A percentile compares a stretch with the other conserved stretches of the same genome.
Conservation (phyloP, 2,888 invertebrate species). For the Omphaloscelis lunosa region DNA sequence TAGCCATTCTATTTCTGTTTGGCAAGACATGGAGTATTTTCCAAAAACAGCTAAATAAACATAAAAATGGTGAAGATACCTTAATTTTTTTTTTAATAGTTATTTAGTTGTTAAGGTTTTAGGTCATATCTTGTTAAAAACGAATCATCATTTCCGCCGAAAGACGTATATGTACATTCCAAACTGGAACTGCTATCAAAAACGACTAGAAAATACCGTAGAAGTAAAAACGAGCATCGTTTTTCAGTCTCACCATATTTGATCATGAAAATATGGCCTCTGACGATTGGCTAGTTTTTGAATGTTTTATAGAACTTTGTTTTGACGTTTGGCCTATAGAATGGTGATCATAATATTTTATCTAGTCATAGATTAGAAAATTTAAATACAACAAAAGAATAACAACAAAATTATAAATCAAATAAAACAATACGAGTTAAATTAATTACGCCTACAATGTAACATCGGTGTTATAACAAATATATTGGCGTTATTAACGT, state of each 20-base stretch:
- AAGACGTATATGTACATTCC: too few relatives aligned
- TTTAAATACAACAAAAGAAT: background rate
- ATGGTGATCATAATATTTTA: background rate
- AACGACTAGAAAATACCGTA: too few relatives aligned
- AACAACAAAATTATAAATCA: conserved; percentile 25
- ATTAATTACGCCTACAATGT: conserved; percentile 49
- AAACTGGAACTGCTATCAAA: background rate
- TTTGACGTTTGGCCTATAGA: background rate
- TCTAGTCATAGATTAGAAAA: background rate
- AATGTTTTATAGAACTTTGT: background rate
- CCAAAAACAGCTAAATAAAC: background rate
- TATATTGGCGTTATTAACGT: conserved; percentile 65
- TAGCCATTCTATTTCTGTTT: background rate
- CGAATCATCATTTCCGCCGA: too few relatives aligned
- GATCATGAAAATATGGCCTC: background rate
- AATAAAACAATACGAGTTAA: conserved; percentile 43
- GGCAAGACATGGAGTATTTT: background rate
- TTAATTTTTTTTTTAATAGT: background rate
- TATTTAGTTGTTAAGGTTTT: background rate
- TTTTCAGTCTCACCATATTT: background rate
- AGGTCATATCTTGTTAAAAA: background rate
- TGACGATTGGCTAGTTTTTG: background rate
- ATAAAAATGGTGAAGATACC: background rate
- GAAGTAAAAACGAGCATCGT: too few relatives aligned
- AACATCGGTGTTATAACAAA: conserved; percentile 59